These are phyloP conservation scores for Hipparchia sbordonii DNA, from an alignment of 2,888 invertebrate genomes.

Conservation along the genomic window DNA sequence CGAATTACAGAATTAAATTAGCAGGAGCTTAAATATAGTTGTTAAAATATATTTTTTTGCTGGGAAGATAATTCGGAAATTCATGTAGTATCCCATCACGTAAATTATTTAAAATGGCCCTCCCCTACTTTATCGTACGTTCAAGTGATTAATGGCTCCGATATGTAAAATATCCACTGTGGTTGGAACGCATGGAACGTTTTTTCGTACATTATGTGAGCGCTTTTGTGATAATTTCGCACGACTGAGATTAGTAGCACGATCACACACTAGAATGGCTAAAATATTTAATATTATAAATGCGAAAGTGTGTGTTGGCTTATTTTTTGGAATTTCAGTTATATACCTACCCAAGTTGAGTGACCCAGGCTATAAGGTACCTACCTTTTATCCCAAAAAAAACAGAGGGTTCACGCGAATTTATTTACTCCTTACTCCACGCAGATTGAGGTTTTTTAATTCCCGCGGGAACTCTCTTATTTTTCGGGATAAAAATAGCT, in stretches of 20 bases:
- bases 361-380: no score
- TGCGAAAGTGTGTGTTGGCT: no score
- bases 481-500: no score
- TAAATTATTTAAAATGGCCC: slow-evolving; percentile 36
- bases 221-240: slow-evolving; percentile 10
- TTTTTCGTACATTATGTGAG: slow-evolving; percentile 9
- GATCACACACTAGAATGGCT: neutral
- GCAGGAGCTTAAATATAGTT: neutral
- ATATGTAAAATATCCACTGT: slow-evolving; percentile 22
- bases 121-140: slow-evolving; percentile 30
- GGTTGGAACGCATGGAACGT: slow-evolving; percentile 13
- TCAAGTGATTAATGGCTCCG: slow-evolving; percentile 31
- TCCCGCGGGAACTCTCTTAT: neutral
- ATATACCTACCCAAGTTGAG: no score
- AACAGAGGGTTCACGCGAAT: no score
- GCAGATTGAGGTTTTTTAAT: neutral
- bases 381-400: no score
- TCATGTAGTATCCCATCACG: slow-evolving; percentile 26
- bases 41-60: slow-evolving; percentile 11
- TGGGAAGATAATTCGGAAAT: slow-evolving; percentile 30
- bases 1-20: no score
- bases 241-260: neutral
- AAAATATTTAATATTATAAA: neutral
- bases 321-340: no score
- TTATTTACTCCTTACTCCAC: no score